A percentile compares a stretch with the other conserved stretches of the same genome.
Conservation (phyloP, 2,113 vertebrate genomes). For the Carettochelys insculpta region DNA sequence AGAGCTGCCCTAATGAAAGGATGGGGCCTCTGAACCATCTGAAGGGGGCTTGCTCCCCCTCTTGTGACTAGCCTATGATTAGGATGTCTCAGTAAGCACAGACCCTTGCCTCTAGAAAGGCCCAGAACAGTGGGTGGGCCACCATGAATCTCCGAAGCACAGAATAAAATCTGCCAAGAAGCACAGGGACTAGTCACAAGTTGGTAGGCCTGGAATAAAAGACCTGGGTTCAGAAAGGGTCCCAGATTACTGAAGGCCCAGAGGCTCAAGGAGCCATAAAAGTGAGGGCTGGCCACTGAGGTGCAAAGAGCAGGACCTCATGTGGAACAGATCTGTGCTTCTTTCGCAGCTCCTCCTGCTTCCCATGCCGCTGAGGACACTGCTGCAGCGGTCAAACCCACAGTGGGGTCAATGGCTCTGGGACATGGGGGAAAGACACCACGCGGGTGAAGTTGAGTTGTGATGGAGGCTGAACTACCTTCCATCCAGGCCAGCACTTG, state of each 20-base stretch:
- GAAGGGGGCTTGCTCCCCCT: too few relatives aligned
- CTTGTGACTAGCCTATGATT: too few relatives aligned
- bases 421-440: background rate
- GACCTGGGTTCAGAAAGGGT: background rate
- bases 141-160: too few relatives aligned
- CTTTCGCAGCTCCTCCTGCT: background rate
- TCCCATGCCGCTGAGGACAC: background rate
- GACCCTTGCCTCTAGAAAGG: too few relatives aligned
- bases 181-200: too few relatives aligned
- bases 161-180: too few relatives aligned
- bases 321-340: background rate
- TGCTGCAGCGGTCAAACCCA: too few relatives aligned
- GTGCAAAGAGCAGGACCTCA: background rate
- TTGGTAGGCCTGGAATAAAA: background rate
- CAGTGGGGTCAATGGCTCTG: background rate
- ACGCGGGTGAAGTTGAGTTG: background rate
- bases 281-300: background rate
- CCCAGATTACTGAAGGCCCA: background rate
- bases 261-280: background rate
- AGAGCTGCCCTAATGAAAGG: too few relatives aligned
- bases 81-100: too few relatives aligned
- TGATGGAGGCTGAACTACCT: background rate
- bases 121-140: too few relatives aligned
- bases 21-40: too few relatives aligned
- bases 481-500: background rate